Conservation (phyloP, 2,797 vertebrate genomes). For the Enteromius anoplus region DNA sequence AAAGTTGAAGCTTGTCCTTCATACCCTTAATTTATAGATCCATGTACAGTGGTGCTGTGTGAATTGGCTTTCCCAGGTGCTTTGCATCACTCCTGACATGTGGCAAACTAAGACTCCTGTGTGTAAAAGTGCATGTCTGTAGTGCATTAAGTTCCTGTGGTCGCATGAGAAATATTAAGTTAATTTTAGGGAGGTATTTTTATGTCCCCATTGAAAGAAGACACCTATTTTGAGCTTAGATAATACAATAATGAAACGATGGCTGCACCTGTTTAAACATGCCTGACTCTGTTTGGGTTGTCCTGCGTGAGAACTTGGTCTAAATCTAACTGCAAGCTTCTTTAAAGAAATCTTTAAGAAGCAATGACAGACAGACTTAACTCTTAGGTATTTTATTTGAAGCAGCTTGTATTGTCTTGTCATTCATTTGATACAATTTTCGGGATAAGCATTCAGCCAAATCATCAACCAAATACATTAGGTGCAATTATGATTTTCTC, state of each 20-base stretch:
- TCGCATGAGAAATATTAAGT: neutral
- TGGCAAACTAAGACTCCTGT: neutral
- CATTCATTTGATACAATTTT: slow-evolving; percentile 3
- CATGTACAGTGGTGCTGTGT: neutral
- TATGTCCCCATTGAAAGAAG: slow-evolving; percentile 25
- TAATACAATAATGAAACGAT: slow-evolving; percentile 45
- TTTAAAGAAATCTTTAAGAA: slow-evolving; percentile 16
- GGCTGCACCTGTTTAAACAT: slow-evolving; percentile 61
- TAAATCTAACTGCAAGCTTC: neutral
- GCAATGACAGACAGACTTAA: slow-evolving; percentile 18
- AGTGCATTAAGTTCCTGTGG: neutral
- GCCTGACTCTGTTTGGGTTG: slow-evolving; percentile 43
- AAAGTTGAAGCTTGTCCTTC: slow-evolving; percentile 21
- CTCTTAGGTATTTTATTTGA: slow-evolving; percentile 15
- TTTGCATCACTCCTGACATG: slow-evolving; percentile 23
- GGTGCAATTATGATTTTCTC: neutral
- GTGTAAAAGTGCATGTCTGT: neutral
- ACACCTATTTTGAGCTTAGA: slow-evolving; percentile 42
- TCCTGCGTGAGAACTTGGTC: slow-evolving; percentile 7
- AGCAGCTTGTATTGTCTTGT: neutral
- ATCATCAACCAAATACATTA: neutral
- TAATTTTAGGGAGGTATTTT: slow-evolving; percentile 18
- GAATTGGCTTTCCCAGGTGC: neutral
- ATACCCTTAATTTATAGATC: slow-evolving; percentile 1
- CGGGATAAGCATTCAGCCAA: slow-evolving; percentile 3